Percentiles rank a stretch among this genome's conserved stretches.
phyloP scores from a whole-genome alignment of 2,888 invertebrate genomes.

The Watsonalla cultraria region DNA sequence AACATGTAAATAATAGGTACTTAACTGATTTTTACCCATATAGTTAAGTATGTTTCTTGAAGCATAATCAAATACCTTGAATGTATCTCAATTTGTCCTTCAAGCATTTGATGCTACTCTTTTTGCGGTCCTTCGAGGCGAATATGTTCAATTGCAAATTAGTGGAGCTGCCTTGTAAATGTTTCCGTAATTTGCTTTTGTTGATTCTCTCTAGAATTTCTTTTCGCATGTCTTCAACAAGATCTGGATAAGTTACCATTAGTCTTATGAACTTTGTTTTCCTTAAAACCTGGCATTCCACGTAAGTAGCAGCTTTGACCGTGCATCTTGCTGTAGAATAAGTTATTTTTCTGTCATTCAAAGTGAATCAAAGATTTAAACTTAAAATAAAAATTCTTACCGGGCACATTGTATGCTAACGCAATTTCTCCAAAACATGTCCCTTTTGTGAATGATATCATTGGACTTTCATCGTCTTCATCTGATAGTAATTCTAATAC shows the following conservation, averaged over 20 bases:
- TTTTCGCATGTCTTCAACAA: constrained; percentile 46
- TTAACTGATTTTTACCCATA: too few relatives aligned
- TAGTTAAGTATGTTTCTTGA: neutral
- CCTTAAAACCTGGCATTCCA: constrained; percentile 74
- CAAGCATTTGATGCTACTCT: constrained; percentile 70
- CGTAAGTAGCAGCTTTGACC: constrained; percentile 73
- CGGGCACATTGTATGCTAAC: constrained; percentile 68
- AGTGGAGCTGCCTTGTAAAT: constrained; percentile 23
- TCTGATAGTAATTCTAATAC: constrained; percentile 71
- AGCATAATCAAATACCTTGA: constrained; percentile 43
- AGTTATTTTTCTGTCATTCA: neutral
- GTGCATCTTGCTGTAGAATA: constrained; percentile 60
- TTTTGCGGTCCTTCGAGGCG: constrained; percentile 63
- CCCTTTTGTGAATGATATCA: constrained; percentile 72
- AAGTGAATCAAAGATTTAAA: too few relatives aligned
- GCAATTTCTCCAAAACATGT: constrained; percentile 76
- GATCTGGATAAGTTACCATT: constrained; percentile 69
- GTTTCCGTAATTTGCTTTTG: constrained; percentile 40
- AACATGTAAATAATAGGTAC: neutral
- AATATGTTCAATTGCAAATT: constrained; percentile 60
- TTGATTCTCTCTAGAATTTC: constrained; percentile 53
- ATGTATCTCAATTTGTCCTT: constrained; percentile 67
- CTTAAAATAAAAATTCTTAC: constrained; percentile 22
- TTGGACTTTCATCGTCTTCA: constrained; percentile 75
- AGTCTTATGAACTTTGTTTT: constrained; percentile 68